These are phyloP conservation scores for Manis crassicaudata DNA, from an alignment of 2,797 vertebrate species.

Conservation along the genomic window DNA sequence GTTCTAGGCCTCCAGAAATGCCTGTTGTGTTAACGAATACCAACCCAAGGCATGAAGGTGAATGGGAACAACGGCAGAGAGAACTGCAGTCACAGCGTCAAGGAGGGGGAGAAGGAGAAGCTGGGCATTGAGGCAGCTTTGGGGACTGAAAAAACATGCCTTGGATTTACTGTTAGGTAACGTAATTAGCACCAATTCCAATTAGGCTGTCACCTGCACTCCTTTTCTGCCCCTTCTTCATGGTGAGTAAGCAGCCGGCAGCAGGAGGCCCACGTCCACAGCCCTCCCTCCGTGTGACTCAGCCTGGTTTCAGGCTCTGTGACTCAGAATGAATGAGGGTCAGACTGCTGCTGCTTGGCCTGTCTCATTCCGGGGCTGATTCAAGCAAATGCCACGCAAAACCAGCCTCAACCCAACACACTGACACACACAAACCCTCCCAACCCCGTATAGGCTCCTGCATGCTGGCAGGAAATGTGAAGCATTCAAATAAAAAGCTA, in stretches of 20 bases:
- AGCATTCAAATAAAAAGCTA: background rate
- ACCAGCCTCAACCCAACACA: background rate
- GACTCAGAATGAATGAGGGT: background rate
- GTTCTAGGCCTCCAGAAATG: background rate
- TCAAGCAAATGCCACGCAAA: background rate
- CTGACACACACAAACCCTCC: background rate
- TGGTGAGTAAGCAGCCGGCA: background rate
- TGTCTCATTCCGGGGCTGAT: background rate
- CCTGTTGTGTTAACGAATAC: background rate
- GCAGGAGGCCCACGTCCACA: background rate
- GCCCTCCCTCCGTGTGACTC: background rate
- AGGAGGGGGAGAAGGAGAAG: conserved; percentile 39
- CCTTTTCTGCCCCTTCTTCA: background rate
- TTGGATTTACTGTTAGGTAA: background rate
- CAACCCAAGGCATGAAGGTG: background rate
- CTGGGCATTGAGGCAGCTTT: conserved; percentile 64
- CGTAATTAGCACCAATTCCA: background rate
- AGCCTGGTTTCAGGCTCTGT: background rate
- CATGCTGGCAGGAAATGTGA: background rate
- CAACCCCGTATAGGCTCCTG: background rate
- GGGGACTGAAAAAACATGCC: background rate
- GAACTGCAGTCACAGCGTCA: conserved; percentile 15
- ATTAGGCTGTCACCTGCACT: background rate
- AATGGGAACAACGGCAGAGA: background rate
- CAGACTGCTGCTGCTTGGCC: background rate